Percentiles rank a stretch among this genome's conserved stretches.
These are phyloP conservation scores for Hepsetus odoe DNA, from an alignment of 2,113 vertebrate species.

Conservation along the genomic window DNA sequence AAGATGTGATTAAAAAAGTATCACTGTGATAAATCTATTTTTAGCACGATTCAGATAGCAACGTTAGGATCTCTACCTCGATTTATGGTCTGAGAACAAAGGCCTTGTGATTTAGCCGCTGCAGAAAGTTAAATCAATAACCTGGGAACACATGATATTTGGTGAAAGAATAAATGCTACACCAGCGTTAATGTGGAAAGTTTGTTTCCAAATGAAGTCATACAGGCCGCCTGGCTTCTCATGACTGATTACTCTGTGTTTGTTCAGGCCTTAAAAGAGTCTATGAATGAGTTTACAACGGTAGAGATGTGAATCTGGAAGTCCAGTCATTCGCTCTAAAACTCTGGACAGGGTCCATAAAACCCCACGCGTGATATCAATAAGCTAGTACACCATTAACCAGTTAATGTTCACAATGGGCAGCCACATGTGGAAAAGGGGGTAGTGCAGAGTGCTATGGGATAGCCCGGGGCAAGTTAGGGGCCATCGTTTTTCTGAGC, in stretches of 20 bases:
- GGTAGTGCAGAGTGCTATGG: slow-evolving; percentile 65
- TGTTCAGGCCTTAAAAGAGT: slow-evolving; percentile 65
- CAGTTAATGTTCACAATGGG: slow-evolving; percentile 74
- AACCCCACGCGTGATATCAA: slow-evolving; percentile 76
- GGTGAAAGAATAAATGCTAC: slow-evolving; percentile 33
- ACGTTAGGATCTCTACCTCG: background rate
- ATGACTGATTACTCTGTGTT: slow-evolving; percentile 72
- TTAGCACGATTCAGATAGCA: slow-evolving; percentile 5
- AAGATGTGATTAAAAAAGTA: background rate
- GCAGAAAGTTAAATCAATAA: slow-evolving; percentile 44
- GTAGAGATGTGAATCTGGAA: slow-evolving; percentile 72
- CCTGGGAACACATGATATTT: slow-evolving; percentile 42
- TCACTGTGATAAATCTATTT: slow-evolving; percentile 6
- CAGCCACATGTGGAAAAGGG: slow-evolving; percentile 68
- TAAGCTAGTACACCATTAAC: slow-evolving; percentile 81
- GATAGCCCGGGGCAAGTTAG: slow-evolving; percentile 74
- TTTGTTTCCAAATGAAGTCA: slow-evolving; percentile 47
- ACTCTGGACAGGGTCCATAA: slow-evolving; percentile 75
- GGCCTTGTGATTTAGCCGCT: slow-evolving; percentile 1
- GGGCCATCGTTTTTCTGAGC: slow-evolving; percentile 72
- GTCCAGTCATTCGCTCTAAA: slow-evolving; percentile 66
- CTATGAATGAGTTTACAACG: slow-evolving; percentile 61
- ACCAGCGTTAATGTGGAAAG: slow-evolving; percentile 55
- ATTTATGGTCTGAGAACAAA: slow-evolving; percentile 8
- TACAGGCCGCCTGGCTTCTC: slow-evolving; percentile 44